Percentiles rank a stretch among this genome's conserved stretches.
These are phyloP conservation scores for Sepioteuthis lessoniana DNA, from an alignment of 2,888 invertebrate genomes.

Conservation along the genomic window DNA sequence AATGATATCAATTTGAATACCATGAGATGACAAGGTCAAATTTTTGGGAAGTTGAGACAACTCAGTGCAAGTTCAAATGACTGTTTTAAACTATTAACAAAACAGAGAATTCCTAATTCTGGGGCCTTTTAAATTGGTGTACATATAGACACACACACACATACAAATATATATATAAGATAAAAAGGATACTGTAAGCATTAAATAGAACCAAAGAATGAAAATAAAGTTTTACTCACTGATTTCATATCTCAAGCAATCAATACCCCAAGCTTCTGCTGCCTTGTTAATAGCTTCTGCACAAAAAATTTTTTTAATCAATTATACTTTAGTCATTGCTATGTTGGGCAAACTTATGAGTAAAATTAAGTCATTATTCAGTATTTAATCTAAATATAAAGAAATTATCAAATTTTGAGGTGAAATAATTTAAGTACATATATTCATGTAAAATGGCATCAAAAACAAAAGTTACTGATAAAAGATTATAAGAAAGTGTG, in stretches of 20 bases:
- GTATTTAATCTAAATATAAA: not conserved
- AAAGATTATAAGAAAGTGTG: not conserved
- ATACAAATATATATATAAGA: no score
- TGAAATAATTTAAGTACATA: not conserved
- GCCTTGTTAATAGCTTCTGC: constrained; percentile 95
- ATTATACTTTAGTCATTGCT: not conserved
- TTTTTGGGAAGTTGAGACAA: no score
- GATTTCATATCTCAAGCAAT: constrained; percentile 95
- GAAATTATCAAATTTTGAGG: not conserved
- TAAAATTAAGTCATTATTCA: not conserved
- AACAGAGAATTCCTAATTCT: no score
- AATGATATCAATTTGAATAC: no score
- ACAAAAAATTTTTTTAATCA: constrained; percentile 48
- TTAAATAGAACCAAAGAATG: not conserved
- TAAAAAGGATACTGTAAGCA: no score
- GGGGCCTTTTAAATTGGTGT: no score
- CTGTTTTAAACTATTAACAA: no score
- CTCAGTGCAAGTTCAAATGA: no score
- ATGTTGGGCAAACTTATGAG: no score
- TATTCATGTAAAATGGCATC: not conserved
- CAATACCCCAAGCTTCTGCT: constrained; percentile 97
- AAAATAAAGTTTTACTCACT: constrained; percentile 77
- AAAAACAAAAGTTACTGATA: not conserved
- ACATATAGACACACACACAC: no score
- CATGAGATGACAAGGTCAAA: no score